Base-by-base conservation (phyloP, 2,113 vertebrate genomes). In the Nibea albiflora region DNA sequence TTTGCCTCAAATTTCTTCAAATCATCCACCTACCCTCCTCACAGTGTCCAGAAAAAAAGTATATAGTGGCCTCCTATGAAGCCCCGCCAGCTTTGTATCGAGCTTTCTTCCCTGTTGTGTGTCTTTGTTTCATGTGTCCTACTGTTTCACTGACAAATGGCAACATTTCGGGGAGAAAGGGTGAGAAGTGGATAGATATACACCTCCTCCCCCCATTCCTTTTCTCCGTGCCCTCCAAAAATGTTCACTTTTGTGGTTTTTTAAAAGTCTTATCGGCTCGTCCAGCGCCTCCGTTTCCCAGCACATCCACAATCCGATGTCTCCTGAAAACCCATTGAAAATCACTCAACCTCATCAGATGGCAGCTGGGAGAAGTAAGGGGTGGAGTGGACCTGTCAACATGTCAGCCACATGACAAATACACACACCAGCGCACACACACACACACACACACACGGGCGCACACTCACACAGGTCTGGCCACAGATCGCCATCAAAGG, bases 361-460 rank as follows among this genome's bases (percentile, higher is more conserved):
- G 89, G 87, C 94, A 92, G 93, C 92, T 90, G 93, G 78, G 75
- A 87, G 86, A 88, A 87, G 88, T 82, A 80, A 89, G 85, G 91
- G 91, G 90, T 88, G 90, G 91, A 79, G 90, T 67, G 24, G 86
- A 82, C 88, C 93, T 94, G 93, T 94, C 93, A 94, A 92, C 90
- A 88, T 92, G 91, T 94, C 93, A 93, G 50, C 73, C 80, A 22
- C 88, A 84, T 84, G 88, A 89, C 87, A 85, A 85, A 85, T 67
- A 78, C 78, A 73, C 83, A 83, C 82, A 57, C 61, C 31, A 12
- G 19, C 49, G 4, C 17, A 22, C 80, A 64, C 77, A 66, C 81
- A 66, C 72, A 76, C 78, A 73, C 83, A 31, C 28, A 31, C 28
- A 31, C 28, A 82, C 81, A 57, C 61, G 2, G 4, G 14, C 64